Conservation (phyloP, 2,797 vertebrate genomes). For the Myotis planiceps region DNA sequence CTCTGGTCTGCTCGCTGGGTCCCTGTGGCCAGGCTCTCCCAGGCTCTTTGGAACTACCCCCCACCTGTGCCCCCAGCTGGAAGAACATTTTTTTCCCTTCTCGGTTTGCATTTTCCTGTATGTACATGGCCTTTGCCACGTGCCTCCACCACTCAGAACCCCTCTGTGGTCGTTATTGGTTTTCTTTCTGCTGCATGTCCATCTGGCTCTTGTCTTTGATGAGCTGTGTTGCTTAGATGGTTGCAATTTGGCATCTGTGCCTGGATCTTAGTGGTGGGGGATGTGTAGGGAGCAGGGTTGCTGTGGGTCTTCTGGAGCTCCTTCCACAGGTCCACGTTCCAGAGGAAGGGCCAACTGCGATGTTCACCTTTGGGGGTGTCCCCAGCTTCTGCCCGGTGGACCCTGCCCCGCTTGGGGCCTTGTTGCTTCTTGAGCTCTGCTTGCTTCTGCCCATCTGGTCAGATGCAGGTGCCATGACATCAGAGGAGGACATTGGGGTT, state of each 20-base stretch:
- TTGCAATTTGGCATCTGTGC: not conserved
- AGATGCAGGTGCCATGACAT: not conserved
- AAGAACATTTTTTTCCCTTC: not conserved
- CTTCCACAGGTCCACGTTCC: not conserved
- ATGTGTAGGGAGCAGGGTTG: not conserved
- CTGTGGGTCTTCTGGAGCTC: not conserved
- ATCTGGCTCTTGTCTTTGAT: not conserved
- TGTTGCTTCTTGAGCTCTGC: not conserved
- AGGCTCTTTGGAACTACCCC: not conserved
- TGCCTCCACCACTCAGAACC: not conserved
- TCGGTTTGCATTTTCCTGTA: not conserved
- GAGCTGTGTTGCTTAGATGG: not conserved
- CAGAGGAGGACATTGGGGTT: not conserved
- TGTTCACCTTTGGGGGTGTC: accelerated
- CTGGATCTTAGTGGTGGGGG: not conserved
- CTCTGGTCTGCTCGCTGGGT: not conserved
- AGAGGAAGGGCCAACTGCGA: not conserved
- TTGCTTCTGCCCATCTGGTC: not conserved
- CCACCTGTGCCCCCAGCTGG: not conserved
- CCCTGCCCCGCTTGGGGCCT: not conserved
- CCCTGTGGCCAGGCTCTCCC: not conserved
- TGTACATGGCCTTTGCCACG: not conserved
- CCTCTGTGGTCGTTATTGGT: not conserved
- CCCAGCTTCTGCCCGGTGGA: not conserved
- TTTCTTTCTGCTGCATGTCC: not conserved